Evolutionary conservation across 2,888 invertebrate genomes (phyloP).

Genomic region (Celastrina argiolus): DNA sequence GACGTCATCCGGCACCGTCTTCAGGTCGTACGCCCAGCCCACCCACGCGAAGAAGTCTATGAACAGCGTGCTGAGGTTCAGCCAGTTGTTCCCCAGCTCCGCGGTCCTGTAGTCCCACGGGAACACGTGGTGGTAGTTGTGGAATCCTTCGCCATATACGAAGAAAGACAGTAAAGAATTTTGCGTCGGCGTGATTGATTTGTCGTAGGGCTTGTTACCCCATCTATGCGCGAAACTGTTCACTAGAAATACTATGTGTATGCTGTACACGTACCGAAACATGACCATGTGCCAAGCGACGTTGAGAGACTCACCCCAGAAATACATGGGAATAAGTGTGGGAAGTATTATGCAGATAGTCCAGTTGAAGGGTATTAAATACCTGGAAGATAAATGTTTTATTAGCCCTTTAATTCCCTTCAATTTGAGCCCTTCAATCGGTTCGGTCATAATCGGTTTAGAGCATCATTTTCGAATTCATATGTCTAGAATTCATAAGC

Average conservation of each 20-base stretch:
- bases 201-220: conserved; percentile 67
- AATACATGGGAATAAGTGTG: conserved; percentile 66
- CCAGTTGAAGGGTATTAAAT: conserved; percentile 80
- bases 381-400: conserved; percentile 44
- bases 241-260: conserved; percentile 79
- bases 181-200: conserved; percentile 41
- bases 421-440: no score
- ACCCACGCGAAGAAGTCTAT: conserved; percentile 49
- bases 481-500: no score
- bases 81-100: conserved; percentile 42
- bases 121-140: conserved; percentile 52
- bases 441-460: no score
- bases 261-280: conserved; percentile 73
- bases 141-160: conserved; percentile 49
- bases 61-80: conserved; percentile 43
- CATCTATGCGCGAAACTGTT: conserved; percentile 80
- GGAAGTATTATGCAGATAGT: conserved; percentile 68
- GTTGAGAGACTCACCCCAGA: conserved; percentile 74
- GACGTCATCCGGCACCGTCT: conserved; percentile 39
- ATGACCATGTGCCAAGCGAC: conserved; percentile 55
- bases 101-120: conserved; percentile 51
- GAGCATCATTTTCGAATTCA: no score
- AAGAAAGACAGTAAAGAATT: conserved; percentile 38
- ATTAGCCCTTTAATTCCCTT: background rate
- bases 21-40: conserved; percentile 56